A percentile compares a stretch with the other conserved stretches of the same genome.
These are phyloP conservation scores for Phyto melanocephala DNA, from an alignment of 2,888 invertebrate genomes.

Conservation along the genomic window DNA sequence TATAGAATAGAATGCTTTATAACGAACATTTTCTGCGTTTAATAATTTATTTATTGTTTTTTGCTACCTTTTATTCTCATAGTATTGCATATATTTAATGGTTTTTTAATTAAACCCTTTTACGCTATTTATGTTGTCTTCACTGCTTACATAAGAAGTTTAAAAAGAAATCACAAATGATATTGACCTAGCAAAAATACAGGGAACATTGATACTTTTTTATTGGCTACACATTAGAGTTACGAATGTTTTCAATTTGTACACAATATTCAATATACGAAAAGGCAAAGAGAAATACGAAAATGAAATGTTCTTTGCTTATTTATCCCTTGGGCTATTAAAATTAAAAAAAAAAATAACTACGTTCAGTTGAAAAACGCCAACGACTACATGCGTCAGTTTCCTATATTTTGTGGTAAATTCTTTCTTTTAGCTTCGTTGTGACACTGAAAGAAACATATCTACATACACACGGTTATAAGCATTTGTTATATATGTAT, in stretches of 20 bases:
- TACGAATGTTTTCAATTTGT: constrained; percentile 39
- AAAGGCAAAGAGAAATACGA: background rate
- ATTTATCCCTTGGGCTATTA: constrained; percentile 46
- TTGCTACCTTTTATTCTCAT: no score
- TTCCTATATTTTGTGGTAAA: background rate
- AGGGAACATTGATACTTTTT: constrained; percentile 54
- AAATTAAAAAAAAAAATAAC: background rate
- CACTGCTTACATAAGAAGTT: constrained; percentile 43
- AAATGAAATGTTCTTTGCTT: constrained; percentile 42
- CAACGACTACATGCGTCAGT: constrained; percentile 7
- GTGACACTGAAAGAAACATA: constrained; percentile 59
- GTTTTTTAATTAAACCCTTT: no score
- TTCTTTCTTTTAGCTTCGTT: constrained; percentile 9
- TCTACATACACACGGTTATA: constrained; percentile 18
- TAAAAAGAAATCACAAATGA: constrained; percentile 52
- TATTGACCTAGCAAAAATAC: constrained; percentile 59
- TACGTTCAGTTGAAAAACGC: background rate
- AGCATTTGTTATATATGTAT: background rate
- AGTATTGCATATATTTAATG: no score
- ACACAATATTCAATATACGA: constrained; percentile 40
- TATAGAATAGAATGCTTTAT: no score
- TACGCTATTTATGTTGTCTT: background rate
- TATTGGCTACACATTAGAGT: constrained; percentile 43
- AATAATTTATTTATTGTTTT: no score
- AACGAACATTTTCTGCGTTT: no score